These are phyloP conservation scores for Mus minutoides DNA, from an alignment of 2,797 vertebrate genomes.

Conservation along the genomic window DNA sequence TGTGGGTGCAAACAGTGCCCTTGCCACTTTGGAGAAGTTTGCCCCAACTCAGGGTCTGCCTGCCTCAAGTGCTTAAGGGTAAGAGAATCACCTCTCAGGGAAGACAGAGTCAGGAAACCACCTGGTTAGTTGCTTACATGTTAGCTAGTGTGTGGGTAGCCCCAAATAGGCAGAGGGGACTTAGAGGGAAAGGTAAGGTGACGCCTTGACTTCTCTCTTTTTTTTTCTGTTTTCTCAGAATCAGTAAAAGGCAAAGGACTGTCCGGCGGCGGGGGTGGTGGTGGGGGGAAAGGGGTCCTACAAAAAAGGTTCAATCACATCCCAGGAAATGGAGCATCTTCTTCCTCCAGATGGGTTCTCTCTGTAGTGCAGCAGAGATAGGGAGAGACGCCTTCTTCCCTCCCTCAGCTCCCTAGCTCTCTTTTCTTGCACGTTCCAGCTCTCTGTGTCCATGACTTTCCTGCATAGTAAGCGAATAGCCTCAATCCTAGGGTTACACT, in stretches of 20 bases:
- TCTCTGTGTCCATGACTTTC: no score
- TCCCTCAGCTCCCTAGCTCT: not conserved
- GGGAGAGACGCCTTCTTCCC: fast-evolving
- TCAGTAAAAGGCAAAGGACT: not conserved
- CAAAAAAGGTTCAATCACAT: no score
- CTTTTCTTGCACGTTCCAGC: not conserved
- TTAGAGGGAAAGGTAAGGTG: not conserved
- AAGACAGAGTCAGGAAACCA: not conserved
- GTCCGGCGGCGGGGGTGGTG: no score
- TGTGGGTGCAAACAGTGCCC: not conserved
- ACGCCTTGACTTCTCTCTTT: not conserved
- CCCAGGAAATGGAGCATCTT: not conserved
- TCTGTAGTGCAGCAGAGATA: not conserved
- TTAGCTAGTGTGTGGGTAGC: no score
- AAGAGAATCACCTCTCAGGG: not conserved
- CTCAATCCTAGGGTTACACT: not conserved
- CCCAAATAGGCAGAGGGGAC: not conserved
- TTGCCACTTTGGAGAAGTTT: not conserved
- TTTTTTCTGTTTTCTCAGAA: not conserved
- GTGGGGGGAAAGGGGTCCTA: not conserved
- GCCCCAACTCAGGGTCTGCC: not conserved
- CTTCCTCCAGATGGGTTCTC: not conserved
- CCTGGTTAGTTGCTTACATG: not conserved
- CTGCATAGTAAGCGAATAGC: not conserved
- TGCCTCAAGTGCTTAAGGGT: not conserved